phyloP scores from a whole-genome alignment of 2,888 invertebrate species.

The Caenorhabditis virilis region DNA sequence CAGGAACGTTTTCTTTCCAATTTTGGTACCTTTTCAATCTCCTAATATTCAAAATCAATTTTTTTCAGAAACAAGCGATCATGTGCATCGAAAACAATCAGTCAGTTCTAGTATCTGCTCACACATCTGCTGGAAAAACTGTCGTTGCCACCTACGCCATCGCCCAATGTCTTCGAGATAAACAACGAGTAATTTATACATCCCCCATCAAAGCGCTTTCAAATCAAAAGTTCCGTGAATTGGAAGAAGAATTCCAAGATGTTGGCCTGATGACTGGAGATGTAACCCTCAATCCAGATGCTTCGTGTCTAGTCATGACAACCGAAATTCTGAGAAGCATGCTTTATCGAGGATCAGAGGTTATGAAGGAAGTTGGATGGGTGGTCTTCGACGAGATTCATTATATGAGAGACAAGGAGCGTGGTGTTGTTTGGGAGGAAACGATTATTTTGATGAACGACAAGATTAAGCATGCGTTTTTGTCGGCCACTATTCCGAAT shows the following conservation, averaged over 20 bases:
- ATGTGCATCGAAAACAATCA: conserved; percentile 93
- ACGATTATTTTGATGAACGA: conserved; percentile 94
- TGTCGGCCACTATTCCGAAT: conserved; percentile 98
- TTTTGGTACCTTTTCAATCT: too few species aligned
- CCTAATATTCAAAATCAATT: not conserved
- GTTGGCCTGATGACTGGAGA: conserved; percentile 96
- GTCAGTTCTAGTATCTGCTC: conserved; percentile 96
- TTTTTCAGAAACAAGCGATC: conserved; percentile 79
- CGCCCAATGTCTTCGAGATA: conserved; percentile 87
- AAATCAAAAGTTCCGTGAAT: conserved; percentile 98
- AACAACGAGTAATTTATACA: conserved; percentile 97
- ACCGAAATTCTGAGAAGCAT: conserved; percentile 99
- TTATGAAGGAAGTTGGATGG: conserved; percentile 99
- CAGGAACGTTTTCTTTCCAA: too few species aligned
- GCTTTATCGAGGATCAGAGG: conserved; percentile 96
- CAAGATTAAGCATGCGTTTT: conserved; percentile 95
- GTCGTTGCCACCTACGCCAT: conserved; percentile 96
- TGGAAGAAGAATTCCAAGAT: conserved; percentile 82
- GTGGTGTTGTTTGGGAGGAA: conserved; percentile 99
- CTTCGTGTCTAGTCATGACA: conserved; percentile 98
- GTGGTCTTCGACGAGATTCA: conserved; percentile 99
- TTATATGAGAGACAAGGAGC: conserved; percentile 98
- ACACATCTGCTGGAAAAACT: conserved; percentile 99
- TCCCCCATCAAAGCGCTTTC: conserved; percentile 98
- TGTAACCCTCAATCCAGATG: conserved; percentile 97